Evolutionary conservation across 2,888 invertebrate species (phyloP), one percentile per base, ranked within the genome.

Genomic region (Chironomus tentans): DNA sequence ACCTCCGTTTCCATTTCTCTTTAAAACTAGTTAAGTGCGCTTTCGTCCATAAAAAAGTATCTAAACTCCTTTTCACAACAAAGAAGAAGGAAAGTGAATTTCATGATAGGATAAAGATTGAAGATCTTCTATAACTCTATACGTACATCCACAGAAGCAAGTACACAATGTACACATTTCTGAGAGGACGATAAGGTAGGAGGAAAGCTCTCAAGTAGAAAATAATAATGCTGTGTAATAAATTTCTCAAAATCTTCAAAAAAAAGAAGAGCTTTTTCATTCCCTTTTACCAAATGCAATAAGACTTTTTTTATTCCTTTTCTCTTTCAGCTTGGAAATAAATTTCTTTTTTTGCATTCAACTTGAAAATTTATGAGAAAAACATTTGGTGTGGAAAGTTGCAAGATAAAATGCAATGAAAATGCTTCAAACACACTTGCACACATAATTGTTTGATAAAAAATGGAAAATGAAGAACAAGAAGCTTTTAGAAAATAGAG

Each of bases 381-480:
- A 65, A 65, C 65, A 65, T 65, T 65, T 65, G 65, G 65, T 65
- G 65, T 65, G 65, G 65, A 65, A 65, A 65, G 22, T 65, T 65
- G 65, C 65, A 65, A 18, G 24, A 24, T 24, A 65, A 56, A 65
- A 24, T 65, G 65, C 65, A 65, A 65, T 65, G 65, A 65, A 65
- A 65, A 24, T 13, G 65, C 65, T 65, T 65, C 65, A 65, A 65
- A 65, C 21, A 65, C 65, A 65, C 65, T 65, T 65, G 65, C 65
- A 65, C 56, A 56, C 56, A 56, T 56, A 56, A 56, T 56, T 56
- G 56, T 38, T 38, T 56, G 56, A 56, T 56, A 56, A 56, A 56
- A 56, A 18, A 56, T 18, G 56, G 56, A 56, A 56, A 18, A 15
- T 13, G 6, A 7, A 56, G 56, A 15, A 18, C 56, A 18, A 18